phyloP scores from a whole-genome alignment of 2,888 invertebrate genomes.

The Trimorus sp. region DNA sequence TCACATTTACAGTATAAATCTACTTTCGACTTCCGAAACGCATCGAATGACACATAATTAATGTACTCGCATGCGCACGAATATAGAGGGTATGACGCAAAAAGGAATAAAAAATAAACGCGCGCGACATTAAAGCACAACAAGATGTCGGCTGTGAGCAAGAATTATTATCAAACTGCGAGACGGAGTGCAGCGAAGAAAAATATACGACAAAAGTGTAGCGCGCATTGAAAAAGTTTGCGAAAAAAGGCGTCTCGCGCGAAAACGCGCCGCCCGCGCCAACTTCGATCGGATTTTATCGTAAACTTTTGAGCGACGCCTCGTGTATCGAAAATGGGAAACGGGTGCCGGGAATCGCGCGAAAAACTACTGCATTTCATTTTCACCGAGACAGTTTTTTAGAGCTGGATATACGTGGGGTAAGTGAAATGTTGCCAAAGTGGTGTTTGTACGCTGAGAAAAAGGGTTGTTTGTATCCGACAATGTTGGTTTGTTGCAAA shows the following conservation, averaged over 20 bases:
- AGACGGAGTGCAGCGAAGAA: slow-evolving; percentile 46
- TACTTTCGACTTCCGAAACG: slow-evolving; percentile 48
- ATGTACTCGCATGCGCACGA: slow-evolving; percentile 32
- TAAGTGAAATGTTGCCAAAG: too few relatives aligned
- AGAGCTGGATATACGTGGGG: too few relatives aligned
- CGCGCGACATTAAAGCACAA: slow-evolving; percentile 50
- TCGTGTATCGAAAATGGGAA: slow-evolving; percentile 21
- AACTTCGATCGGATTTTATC: slow-evolving; percentile 49
- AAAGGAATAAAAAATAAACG: slow-evolving; percentile 2
- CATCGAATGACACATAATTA: slow-evolving; percentile 42
- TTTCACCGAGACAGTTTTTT: too few relatives aligned
- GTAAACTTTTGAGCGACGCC: slow-evolving; percentile 39
- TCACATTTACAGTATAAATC: slow-evolving; percentile 43
- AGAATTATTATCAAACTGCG: slow-evolving; percentile 53
- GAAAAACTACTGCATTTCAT: not conserved
- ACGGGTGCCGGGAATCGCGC: not conserved
- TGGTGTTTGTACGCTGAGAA: not conserved
- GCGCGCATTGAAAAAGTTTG: slow-evolving; percentile 40
- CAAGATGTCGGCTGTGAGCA: slow-evolving; percentile 38
- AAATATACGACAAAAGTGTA: slow-evolving; percentile 42
- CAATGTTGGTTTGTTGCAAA: too few relatives aligned
- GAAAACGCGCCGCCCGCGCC: slow-evolving; percentile 32
- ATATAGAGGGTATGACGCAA: not conserved
- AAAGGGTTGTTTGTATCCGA: not conserved
- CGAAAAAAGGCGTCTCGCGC: slow-evolving; percentile 29